phyloP scores from a whole-genome alignment of 2,888 invertebrate genomes.

The Dasypogon diadema region DNA sequence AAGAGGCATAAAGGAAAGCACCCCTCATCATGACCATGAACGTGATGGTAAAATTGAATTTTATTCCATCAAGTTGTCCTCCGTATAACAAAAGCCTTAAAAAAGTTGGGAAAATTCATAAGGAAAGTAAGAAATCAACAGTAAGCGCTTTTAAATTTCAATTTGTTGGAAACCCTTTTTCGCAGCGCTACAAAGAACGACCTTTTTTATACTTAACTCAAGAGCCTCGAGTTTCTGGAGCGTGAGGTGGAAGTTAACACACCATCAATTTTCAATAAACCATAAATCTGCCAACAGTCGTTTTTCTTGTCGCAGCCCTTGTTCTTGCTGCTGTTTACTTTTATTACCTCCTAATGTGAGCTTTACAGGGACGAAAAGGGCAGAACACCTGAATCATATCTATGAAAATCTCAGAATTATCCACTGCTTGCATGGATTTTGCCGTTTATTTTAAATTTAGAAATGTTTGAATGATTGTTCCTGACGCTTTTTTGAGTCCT shows the following conservation, averaged over 20 bases:
- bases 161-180: conserved; percentile 38
- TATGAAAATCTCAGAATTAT: conserved; percentile 11
- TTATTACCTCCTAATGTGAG: conserved; percentile 40
- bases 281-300: conserved; percentile 46
- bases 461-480: conserved; percentile 2
- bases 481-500: background rate
- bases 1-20: background rate
- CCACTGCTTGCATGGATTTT: conserved; percentile 24
- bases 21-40: background rate
- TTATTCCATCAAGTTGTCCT: conserved; percentile 17
- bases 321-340: conserved; percentile 42
- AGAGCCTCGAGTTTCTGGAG: conserved; percentile 7
- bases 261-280: conserved; percentile 48
- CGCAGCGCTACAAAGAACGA: background rate
- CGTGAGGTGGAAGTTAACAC: conserved; percentile 36
- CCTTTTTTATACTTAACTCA: conserved; percentile 35
- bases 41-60: conserved; percentile 11
- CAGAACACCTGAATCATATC: conserved; percentile 29
- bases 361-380: conserved; percentile 2
- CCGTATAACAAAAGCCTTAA: background rate
- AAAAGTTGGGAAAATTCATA: conserved; percentile 1
- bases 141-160: conserved; percentile 37
- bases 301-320: conserved; percentile 36
- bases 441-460: background rate
- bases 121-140: conserved; percentile 31